Conservation (phyloP, 1,140 invertebrate species). For the Halesus radiatus region DNA sequence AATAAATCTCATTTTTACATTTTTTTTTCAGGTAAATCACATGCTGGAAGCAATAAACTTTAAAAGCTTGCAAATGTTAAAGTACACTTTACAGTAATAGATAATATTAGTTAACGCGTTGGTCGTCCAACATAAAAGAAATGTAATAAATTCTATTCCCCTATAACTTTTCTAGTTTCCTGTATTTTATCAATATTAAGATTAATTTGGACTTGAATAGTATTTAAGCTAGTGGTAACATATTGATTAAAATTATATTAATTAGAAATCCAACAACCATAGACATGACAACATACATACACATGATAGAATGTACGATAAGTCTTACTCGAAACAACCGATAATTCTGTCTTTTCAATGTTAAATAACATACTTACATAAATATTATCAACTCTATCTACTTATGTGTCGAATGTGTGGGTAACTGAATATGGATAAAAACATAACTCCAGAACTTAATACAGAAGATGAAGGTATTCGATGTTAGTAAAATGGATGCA, state of each 20-base stretch:
- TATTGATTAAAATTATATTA: not conserved
- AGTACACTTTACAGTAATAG: not conserved
- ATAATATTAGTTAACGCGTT: too few species aligned
- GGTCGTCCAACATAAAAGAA: too few species aligned
- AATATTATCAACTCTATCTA: not conserved
- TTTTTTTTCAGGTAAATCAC: not conserved
- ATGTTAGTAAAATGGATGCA: too few species aligned
- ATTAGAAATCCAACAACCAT: not conserved
- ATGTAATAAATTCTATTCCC: too few species aligned
- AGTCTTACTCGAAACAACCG: slow-evolving; percentile 9
- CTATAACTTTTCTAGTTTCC: too few species aligned
- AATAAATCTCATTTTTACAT: not conserved
- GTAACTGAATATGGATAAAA: too few species aligned
- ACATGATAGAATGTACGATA: not conserved
- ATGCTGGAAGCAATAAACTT: slow-evolving; percentile 6
- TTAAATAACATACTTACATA: slow-evolving; percentile 2
- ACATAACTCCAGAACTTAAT: too few species aligned
- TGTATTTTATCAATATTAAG: too few species aligned
- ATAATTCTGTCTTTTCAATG: not conserved
- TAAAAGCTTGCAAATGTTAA: slow-evolving; percentile 11
- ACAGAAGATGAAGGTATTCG: too few species aligned
- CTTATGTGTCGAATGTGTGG: too few species aligned
- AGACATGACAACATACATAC: not conserved
- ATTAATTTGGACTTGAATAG: not conserved
- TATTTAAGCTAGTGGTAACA: slow-evolving; percentile 3